Conservation (phyloP, 2,888 invertebrate genomes). For the Leucophora obtusa region DNA sequence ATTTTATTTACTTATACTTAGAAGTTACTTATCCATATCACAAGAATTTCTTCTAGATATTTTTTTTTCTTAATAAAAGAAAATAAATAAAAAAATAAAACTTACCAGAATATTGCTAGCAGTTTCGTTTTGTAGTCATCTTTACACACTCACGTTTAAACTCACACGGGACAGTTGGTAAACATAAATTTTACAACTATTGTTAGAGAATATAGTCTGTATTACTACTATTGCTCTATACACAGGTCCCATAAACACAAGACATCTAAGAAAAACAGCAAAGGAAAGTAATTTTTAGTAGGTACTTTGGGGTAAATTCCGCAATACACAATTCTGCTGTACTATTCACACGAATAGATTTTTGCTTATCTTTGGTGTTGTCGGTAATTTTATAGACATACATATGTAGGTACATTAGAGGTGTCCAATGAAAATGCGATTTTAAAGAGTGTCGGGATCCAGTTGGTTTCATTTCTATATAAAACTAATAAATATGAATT, state of each 20-base stretch:
- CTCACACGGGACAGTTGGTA: conserved; percentile 34
- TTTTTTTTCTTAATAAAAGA: conserved; percentile 8
- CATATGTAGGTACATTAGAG: too few relatives aligned
- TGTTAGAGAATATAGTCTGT: background rate
- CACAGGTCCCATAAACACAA: conserved; percentile 11
- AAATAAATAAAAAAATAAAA: background rate
- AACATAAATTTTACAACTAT: conserved; percentile 25
- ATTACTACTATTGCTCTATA: background rate
- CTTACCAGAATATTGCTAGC: conserved; percentile 15
- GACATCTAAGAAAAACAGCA: background rate
- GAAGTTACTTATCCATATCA: conserved; percentile 11
- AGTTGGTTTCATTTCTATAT: too few relatives aligned
- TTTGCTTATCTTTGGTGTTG: background rate
- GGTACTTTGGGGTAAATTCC: conserved; percentile 4
- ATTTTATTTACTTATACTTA: conserved; percentile 47
- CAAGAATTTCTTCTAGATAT: background rate
- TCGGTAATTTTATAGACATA: background rate
- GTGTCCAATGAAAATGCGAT: too few relatives aligned
- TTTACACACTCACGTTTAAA: conserved; percentile 32
- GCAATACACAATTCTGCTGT: background rate
- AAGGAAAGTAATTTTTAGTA: conserved; percentile 12
- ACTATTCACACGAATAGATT: background rate
- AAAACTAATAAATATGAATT: too few relatives aligned
- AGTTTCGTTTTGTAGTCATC: conserved; percentile 21
- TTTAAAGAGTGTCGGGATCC: too few relatives aligned